These are phyloP conservation scores for Dryococelus australis DNA, from an alignment of 2,888 invertebrate species.

Conservation along the genomic window DNA sequence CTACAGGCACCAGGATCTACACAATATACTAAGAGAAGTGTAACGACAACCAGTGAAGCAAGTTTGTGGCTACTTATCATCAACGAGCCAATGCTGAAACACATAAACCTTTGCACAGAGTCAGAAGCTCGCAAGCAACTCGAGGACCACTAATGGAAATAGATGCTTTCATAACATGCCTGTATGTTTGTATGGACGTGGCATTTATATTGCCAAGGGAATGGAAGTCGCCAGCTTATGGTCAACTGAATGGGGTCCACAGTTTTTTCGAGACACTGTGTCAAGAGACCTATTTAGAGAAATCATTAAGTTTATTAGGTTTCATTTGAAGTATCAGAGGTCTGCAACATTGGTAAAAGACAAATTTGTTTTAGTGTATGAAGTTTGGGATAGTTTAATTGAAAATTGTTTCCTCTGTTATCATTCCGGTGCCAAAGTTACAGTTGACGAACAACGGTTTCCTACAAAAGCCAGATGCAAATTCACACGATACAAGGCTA, in stretches of 20 bases:
- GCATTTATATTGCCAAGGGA: no score
- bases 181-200: no score
- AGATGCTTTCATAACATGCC: no score
- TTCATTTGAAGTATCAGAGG: conserved; percentile 24
- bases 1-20: no score
- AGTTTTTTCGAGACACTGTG: conserved; percentile 16
- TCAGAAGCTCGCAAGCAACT: no score
- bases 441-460: conserved; percentile 27
- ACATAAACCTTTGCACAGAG: no score
- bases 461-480: conserved; percentile 7
- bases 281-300: conserved; percentile 27
- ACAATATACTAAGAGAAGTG: no score
- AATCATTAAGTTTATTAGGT: conserved; percentile 13
- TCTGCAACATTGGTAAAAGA: conserved; percentile 13
- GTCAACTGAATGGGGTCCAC: conserved; percentile 11
- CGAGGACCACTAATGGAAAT: no score
- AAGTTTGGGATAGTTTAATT: conserved; percentile 29
- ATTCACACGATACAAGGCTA: conserved; percentile 50
- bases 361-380: no score
- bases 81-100: no score
- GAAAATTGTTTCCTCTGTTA: not conserved
- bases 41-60: no score
- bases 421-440: not conserved
- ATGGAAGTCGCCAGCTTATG: not conserved
- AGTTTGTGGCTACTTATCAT: no score